Base-by-base conservation (phyloP, 2,797 vertebrate genomes). In the Mus minutoides region DNA sequence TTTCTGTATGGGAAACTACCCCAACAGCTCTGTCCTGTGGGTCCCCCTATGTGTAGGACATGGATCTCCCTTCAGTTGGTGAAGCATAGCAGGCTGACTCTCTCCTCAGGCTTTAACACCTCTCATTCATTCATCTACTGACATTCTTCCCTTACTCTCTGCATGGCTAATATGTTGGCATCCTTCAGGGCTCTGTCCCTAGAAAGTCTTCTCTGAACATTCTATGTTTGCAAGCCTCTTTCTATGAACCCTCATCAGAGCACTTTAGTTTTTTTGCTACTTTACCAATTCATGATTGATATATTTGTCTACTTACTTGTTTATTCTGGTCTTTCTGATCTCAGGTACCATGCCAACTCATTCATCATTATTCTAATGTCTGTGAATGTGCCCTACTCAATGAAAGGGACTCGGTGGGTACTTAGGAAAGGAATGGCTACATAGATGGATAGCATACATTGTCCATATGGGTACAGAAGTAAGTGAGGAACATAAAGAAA, bases 11-110 rank as follows among this genome's bases (percentile, higher is more conserved):
- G 43, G 4, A 4, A 12, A 21, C 24, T 4, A 0, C 46, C 46
- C n/a, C 6, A 1, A 3, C 80, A n/a, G 0, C 26, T 43, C 75
- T 7, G 1, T 6, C n/a, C 21, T 37, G 0, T 6, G 2, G 24
- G 31, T 17, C 19, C 12, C 2, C 17, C 60, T 71, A 34, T 12
- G 1, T 87, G 46, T 13, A n/a, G 49, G 43, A 84, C 29, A 22
- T 24, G 1, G 6, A 8, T 43, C 31, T 90, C n/a, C n/a, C 34
- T 37, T 79, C 49, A 21, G 67, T 26, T 40, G 29, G 29, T 3
- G 0, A 52, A 64, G 37, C 43, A n/a, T 21, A 37, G 14, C 4
- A 58, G 43, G 9, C 13, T 75, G 19, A 43, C 56, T 21, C 46
- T 29, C 6, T 6, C 40, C 21, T 4, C 5, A 24, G 58, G 37